A percentile compares a stretch with the other conserved stretches of the same genome.
These are phyloP conservation scores for Microvelia longipes DNA, from an alignment of 1,140 invertebrate species.

Conservation along the genomic window DNA sequence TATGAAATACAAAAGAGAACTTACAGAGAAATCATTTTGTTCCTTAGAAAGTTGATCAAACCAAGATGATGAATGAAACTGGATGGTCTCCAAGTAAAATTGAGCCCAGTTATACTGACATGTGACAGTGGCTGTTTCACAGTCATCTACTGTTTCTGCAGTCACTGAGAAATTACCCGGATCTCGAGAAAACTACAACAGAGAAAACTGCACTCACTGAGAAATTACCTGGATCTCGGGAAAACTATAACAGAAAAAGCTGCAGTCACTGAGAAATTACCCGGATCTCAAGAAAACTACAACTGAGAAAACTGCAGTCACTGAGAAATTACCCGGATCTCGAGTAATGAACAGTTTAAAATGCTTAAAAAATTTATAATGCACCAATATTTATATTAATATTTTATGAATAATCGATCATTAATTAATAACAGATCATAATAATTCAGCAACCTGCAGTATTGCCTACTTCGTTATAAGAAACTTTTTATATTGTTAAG, in stretches of 20 bases:
- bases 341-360: neutral
- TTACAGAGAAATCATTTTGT: neutral
- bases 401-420: no score
- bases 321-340: neutral
- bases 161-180: neutral
- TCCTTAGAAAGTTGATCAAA: neutral
- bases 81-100: neutral
- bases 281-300: neutral
- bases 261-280: neutral
- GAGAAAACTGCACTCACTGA: neutral
- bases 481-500: no score
- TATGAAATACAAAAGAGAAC: no score
- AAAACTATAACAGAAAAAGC: neutral
- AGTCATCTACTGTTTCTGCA: neutral
- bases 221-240: neutral
- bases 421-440: no score
- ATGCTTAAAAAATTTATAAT: no score
- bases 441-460: no score
- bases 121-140: neutral
- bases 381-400: no score
- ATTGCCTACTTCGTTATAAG: no score
- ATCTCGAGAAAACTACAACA: neutral
- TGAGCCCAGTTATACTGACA: neutral
- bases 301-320: neutral
- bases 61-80: neutral